Base-by-base conservation (phyloP, 2,888 invertebrate species). In the Kuschelorhynchus macadamiae region DNA sequence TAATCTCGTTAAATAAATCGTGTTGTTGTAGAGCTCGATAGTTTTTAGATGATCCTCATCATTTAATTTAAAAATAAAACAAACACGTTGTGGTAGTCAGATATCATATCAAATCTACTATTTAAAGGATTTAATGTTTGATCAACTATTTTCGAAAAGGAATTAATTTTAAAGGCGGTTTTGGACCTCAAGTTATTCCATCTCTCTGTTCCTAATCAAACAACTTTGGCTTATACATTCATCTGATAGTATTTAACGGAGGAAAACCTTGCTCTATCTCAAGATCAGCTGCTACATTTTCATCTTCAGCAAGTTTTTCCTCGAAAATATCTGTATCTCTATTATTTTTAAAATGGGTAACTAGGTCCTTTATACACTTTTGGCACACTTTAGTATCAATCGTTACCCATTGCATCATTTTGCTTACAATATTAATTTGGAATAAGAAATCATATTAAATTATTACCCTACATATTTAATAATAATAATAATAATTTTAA, bases 331-430 rank as follows among this genome's bases (percentile, higher is more conserved):
- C 11, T 7, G 3, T 12, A 8, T 39, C 12, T 39, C 39, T 39
- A 39, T 39, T 1, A 39, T 39, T 39, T n/a, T 39, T n/a, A 39
- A n/a, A 46, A 46, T 20, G 17, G 17, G 14, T 5, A 17, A 11
- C 46, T 1, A 46, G 1, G 5, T 46, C 16, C 42, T 42, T 46
- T 46, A 56, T 11, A 36, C 14, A 39, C n/a, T 25, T 49, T 49
- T 49, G 49, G 49, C 49, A 49, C 32, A 49, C 21, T 32, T 49
- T 49, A 32, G 25, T 49, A n/a, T 25, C 49, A 25, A 18, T 44
- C 16, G 8, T 7, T 44, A 44, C 44, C 12, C 17, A 16, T 44
- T 47, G 47, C 20, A 47, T 16, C 47, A 32, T 36, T 16, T 17
- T 53, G 53, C 20, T 14, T 53, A 50, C 50, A 17, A 50, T 20